A percentile compares a stretch with the other conserved stretches of the same genome.
phyloP scores from a whole-genome alignment of 1,140 invertebrate genomes.

The Microvelia longipes region DNA sequence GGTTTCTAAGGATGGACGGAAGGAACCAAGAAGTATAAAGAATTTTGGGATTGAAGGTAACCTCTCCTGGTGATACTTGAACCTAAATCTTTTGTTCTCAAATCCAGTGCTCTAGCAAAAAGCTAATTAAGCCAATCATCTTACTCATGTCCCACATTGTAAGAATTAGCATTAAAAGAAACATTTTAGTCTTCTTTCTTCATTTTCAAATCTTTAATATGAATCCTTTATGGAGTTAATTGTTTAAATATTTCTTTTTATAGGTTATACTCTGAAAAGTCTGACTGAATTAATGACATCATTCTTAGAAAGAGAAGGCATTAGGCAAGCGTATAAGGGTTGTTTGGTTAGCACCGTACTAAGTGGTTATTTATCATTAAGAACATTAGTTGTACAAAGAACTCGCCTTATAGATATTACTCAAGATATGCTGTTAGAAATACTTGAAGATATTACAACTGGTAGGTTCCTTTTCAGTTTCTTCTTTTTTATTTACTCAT shows the following conservation, averaged over 20 bases:
- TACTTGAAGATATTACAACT: constrained; percentile 91
- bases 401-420: constrained; percentile 92
- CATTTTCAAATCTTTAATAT: too few relatives aligned
- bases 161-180: too few relatives aligned
- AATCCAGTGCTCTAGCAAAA: too few relatives aligned
- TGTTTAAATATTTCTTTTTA: constrained; percentile 12
- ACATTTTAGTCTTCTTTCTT: too few relatives aligned
- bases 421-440: constrained; percentile 83
- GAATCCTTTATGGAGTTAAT: too few relatives aligned
- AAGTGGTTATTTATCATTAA: constrained; percentile 81
- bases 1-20: too few relatives aligned
- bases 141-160: too few relatives aligned
- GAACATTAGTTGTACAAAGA: constrained; percentile 81
- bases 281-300: constrained; percentile 72
- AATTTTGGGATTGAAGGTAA: too few relatives aligned
- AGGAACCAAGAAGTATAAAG: too few relatives aligned
- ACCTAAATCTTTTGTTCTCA: too few relatives aligned
- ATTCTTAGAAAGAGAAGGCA: constrained; percentile 63
- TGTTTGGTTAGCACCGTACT: constrained; percentile 73
- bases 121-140: too few relatives aligned
- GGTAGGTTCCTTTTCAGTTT: constrained; percentile 38
- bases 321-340: constrained; percentile 79
- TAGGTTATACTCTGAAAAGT: constrained; percentile 68
- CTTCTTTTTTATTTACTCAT: constrained; percentile 2
- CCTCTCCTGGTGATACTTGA: too few relatives aligned